Percentiles rank a stretch among this genome's conserved stretches.
Conservation (phyloP, 2,888 invertebrate species). For the Eupithecia insigniata region DNA sequence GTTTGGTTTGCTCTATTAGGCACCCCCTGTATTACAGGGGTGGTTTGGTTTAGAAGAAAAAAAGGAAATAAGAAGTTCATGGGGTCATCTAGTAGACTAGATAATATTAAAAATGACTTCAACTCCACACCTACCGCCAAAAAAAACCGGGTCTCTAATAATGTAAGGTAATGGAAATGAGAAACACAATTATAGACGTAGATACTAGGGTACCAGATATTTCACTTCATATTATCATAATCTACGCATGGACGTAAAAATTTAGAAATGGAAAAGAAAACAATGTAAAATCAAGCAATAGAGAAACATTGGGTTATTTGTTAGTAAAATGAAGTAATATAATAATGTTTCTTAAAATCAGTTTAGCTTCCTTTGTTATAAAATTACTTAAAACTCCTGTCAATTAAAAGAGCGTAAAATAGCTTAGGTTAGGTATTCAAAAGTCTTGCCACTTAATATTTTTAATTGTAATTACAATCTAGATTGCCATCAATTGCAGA, state of each 20-base stretch:
- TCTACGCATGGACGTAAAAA: not conserved
- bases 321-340: not conserved
- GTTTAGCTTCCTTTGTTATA: not conserved
- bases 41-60: too few relatives aligned
- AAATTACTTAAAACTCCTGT: not conserved
- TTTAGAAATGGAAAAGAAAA: not conserved
- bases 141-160: too few relatives aligned
- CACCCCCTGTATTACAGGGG: too few relatives aligned
- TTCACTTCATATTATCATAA: too few relatives aligned
- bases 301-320: not conserved
- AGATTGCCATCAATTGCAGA: conserved; percentile 64
- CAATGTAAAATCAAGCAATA: not conserved
- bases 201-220: too few relatives aligned
- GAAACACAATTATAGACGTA: too few relatives aligned
- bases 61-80: too few relatives aligned
- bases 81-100: too few relatives aligned
- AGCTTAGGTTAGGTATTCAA: conserved; percentile 6
- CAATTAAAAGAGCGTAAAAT: conserved; percentile 20
- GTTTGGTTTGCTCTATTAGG: too few relatives aligned
- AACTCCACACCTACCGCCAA: too few relatives aligned
- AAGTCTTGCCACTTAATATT: conserved; percentile 40
- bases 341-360: not conserved
- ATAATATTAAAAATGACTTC: too few relatives aligned
- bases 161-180: too few relatives aligned
- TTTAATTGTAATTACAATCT: conserved; percentile 65